Evolutionary conservation across 2,797 vertebrate species (phyloP), one percentile per base, ranked within the genome.

Genomic region (Falco columbarius): DNA sequence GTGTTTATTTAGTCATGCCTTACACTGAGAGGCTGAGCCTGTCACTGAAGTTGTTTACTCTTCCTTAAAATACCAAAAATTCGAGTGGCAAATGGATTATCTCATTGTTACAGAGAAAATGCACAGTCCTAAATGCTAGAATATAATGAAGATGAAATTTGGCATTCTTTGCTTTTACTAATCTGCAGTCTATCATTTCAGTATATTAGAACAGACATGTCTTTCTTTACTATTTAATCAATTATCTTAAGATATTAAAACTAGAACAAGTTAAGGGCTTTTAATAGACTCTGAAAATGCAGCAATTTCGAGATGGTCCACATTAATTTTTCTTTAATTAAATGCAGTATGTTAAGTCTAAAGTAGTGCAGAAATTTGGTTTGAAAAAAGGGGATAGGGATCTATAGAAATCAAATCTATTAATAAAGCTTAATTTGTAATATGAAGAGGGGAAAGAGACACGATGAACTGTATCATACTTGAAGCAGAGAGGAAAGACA

Each of bases 141-240:
- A 44, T 81, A 79, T 55, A 82, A 87, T 71, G 19, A 67, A 94
- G 65, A 95, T 91, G 20, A 88, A 97, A 93, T 95, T 89, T 95
- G 70, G 17, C 87, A 71, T 94, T 83, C 58, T 86, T 66, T 90
- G 42, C 71, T 95, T 90, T 92, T 54, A 68, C 55, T 95, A 89
- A 92, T 95, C 91, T 96, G 29, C 36, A 68, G 26, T 90, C 30
- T 94, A 47, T 93, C 52, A 77, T 58, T 92, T 90, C 66, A 61
- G 42, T 40, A 63, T 93, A 82, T 77, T 68, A 86, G 49, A 95
- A 83, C 29, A 96, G 67, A 66, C 54, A 38, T 91, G 66, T 93
- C 24, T 67, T 90, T 86, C 86, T 93, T 96, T 86, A 75, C 36
- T 81, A 54, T 94, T 95, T 94, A 93, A 95, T 95, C 82, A 96